phyloP scores from a whole-genome alignment of 2,113 vertebrate species.

The Scomber colias region DNA sequence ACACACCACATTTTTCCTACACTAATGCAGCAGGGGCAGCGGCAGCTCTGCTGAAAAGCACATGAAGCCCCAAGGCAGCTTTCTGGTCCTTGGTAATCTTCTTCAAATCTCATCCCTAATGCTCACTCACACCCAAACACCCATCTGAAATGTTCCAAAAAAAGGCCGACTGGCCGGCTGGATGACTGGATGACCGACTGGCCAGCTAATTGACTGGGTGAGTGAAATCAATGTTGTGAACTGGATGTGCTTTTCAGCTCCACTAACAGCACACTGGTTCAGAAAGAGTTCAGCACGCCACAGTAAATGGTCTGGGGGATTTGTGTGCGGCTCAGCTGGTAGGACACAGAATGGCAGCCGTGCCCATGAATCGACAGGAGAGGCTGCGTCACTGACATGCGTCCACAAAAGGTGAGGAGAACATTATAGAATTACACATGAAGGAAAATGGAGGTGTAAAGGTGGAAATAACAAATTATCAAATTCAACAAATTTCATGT shows the following conservation, averaged over 20 bases:
- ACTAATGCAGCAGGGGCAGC: slow-evolving; percentile 62
- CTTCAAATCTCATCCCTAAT: slow-evolving; percentile 72
- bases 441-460: neutral
- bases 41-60: slow-evolving; percentile 55
- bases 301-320: slow-evolving; percentile 50
- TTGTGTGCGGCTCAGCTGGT: slow-evolving; percentile 49
- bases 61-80: slow-evolving; percentile 61
- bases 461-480: neutral
- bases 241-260: slow-evolving; percentile 73
- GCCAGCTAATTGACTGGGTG: slow-evolving; percentile 62
- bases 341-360: slow-evolving; percentile 8
- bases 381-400: slow-evolving; percentile 11
- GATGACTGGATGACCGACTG: slow-evolving; percentile 48
- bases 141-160: slow-evolving; percentile 56
- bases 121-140: slow-evolving; percentile 76
- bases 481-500: neutral
- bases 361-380: slow-evolving; percentile 11
- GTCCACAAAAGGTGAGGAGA: neutral
- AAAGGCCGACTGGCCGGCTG: slow-evolving; percentile 31
- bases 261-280: slow-evolving; percentile 57
- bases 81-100: slow-evolving; percentile 70
- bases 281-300: slow-evolving; percentile 68
- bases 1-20: slow-evolving; percentile 47
- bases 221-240: slow-evolving; percentile 73
- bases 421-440: neutral